These are phyloP conservation scores for Astropecten irregularis DNA, from an alignment of 53 echinoderm and acorn worm genomes.

Conservation along the genomic window DNA sequence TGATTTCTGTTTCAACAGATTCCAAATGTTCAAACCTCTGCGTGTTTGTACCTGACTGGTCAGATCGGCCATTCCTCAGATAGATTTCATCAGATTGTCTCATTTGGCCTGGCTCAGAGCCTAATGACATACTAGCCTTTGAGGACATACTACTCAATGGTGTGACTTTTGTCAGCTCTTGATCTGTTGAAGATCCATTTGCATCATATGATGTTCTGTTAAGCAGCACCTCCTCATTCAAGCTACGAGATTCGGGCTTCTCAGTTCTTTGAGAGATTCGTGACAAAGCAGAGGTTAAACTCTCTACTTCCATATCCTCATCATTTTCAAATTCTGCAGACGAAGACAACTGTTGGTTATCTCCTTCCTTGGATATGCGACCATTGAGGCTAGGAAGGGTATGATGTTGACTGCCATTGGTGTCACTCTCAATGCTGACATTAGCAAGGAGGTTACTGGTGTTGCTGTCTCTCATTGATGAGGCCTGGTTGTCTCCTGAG, in stretches of 20 bases:
- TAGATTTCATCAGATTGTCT: background rate
- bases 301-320: slow-evolving; percentile 86
- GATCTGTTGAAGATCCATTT: slow-evolving; percentile 19
- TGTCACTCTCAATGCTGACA: slow-evolving; percentile 91
- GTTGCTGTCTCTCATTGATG: slow-evolving; percentile 55
- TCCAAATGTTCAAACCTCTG: background rate
- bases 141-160: slow-evolving; percentile 58
- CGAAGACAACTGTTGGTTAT: background rate
- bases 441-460: slow-evolving; percentile 89
- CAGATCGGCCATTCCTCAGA: background rate
- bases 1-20: background rate
- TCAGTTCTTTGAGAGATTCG: slow-evolving; percentile 58
- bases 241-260: background rate
- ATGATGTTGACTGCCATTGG: slow-evolving; percentile 66
- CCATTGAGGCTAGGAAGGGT: slow-evolving; percentile 17
- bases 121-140: background rate
- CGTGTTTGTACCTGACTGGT: background rate
- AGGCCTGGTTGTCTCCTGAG: background rate
- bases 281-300: slow-evolving; percentile 79
- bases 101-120: background rate
- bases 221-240: slow-evolving; percentile 8
- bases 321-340: slow-evolving; percentile 43
- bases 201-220: slow-evolving; percentile 9
- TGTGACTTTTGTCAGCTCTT: slow-evolving; percentile 45
- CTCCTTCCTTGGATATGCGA: background rate